phyloP scores from a whole-genome alignment of 2,888 invertebrate species.

The Drosophila neotestacea region DNA sequence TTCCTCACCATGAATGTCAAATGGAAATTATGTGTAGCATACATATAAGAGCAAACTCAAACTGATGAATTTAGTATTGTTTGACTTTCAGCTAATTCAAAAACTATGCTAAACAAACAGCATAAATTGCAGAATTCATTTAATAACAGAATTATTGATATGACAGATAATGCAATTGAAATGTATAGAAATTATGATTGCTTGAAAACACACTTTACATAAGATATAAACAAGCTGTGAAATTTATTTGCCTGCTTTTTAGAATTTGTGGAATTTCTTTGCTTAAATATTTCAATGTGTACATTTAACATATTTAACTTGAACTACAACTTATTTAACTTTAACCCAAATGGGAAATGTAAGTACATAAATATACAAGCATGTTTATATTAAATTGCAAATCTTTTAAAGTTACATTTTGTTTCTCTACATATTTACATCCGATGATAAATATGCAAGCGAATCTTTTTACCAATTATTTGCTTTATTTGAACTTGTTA shows the following conservation, averaged over 20 bases:
- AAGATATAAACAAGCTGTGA: neutral
- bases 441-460: neutral
- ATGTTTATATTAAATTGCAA: neutral
- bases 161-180: neutral
- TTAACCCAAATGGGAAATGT: neutral
- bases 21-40: neutral
- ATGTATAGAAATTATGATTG: neutral
- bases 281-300: neutral
- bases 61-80: conserved; percentile 5
- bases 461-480: conserved; percentile 35
- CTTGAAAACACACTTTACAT: neutral
- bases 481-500: conserved; percentile 14
- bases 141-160: neutral
- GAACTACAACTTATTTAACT: neutral
- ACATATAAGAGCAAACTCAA: neutral
- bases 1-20: neutral
- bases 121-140: conserved; percentile 7
- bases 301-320: neutral
- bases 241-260: conserved; percentile 9
- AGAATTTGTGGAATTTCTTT: neutral
- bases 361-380: neutral
- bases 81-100: conserved; percentile 11
- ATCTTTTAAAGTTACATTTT: neutral
- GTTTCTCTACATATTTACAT: neutral
- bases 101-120: conserved; percentile 2